Percentiles rank a stretch among this genome's conserved stretches.
Conservation (phyloP, 2,888 invertebrate genomes). For the Fabriciana adippe region DNA sequence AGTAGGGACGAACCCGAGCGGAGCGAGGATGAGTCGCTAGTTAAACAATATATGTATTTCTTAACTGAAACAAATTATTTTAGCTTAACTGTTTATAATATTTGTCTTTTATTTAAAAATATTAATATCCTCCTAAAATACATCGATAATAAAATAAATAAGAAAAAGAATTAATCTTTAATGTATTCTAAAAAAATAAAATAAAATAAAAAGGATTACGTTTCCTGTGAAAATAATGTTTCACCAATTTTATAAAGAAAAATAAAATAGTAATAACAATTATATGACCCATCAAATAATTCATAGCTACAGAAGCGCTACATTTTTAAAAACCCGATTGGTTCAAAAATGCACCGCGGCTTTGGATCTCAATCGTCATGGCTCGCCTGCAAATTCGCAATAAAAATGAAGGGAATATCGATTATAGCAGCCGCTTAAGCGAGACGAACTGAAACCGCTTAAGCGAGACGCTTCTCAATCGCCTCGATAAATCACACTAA, state of each 20-base stretch:
- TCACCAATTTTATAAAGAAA: neutral
- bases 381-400: conserved; percentile 43
- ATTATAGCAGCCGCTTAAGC: conserved; percentile 66
- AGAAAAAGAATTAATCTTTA: too few species aligned
- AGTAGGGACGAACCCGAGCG: too few species aligned
- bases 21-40: too few species aligned
- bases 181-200: neutral
- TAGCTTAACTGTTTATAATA: too few species aligned
- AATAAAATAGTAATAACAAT: conserved; percentile 1
- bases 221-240: neutral
- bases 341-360: conserved; percentile 31
- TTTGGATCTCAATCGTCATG: conserved; percentile 38
- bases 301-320: conserved; percentile 19
- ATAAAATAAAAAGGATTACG: too few species aligned
- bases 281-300: conserved; percentile 17
- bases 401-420: conserved; percentile 68
- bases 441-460: conserved; percentile 63
- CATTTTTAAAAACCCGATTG: conserved; percentile 24
- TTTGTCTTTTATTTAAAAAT: too few species aligned
- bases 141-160: too few species aligned
- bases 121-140: too few species aligned
- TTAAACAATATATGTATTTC: too few species aligned
- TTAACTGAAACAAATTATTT: too few species aligned
- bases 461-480: conserved; percentile 65
- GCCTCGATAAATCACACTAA: conserved; percentile 67